phyloP scores from a whole-genome alignment of 2,888 invertebrate genomes.

The Mesodorylaimus sp. region DNA sequence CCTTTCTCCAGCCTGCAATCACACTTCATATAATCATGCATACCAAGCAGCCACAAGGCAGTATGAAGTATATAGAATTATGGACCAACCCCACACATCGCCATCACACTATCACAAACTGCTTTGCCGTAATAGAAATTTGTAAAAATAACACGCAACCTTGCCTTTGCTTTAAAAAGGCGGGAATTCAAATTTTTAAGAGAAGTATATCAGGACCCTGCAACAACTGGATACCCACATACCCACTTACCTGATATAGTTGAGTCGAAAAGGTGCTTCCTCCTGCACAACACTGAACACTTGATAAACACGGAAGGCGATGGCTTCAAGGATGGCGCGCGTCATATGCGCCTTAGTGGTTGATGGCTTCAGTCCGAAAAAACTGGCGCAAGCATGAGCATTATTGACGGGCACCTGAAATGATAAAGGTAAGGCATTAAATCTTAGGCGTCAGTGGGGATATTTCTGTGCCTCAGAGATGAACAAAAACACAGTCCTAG shows the following conservation, averaged over 20 bases:
- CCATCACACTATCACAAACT: too few relatives aligned
- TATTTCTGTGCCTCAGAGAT: not conserved
- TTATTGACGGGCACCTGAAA: slow-evolving; percentile 69
- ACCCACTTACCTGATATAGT: slow-evolving; percentile 42
- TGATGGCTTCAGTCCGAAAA: slow-evolving; percentile 52
- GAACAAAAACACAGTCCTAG: not conserved
- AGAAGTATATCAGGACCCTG: too few relatives aligned
- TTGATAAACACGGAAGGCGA: slow-evolving; percentile 60
- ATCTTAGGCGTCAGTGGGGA: not conserved
- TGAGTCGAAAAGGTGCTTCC: slow-evolving; percentile 44
- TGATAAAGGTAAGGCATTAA: not conserved
- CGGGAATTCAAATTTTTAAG: too few relatives aligned
- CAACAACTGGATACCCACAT: too few relatives aligned
- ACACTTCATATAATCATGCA: too few relatives aligned
- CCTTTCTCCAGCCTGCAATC: too few relatives aligned
- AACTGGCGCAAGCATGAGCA: slow-evolving; percentile 59
- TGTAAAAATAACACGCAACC: too few relatives aligned
- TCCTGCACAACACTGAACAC: slow-evolving; percentile 51
- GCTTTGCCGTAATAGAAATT: too few relatives aligned
- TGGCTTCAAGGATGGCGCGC: slow-evolving; percentile 62
- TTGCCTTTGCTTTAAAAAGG: too few relatives aligned
- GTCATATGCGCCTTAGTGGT: slow-evolving; percentile 58
- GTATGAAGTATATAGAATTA: too few relatives aligned
- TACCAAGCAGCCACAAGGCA: too few relatives aligned
- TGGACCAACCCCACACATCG: too few relatives aligned